Base-by-base conservation (phyloP, 2,113 vertebrate genomes). In the Sylvicapra grimmia region DNA sequence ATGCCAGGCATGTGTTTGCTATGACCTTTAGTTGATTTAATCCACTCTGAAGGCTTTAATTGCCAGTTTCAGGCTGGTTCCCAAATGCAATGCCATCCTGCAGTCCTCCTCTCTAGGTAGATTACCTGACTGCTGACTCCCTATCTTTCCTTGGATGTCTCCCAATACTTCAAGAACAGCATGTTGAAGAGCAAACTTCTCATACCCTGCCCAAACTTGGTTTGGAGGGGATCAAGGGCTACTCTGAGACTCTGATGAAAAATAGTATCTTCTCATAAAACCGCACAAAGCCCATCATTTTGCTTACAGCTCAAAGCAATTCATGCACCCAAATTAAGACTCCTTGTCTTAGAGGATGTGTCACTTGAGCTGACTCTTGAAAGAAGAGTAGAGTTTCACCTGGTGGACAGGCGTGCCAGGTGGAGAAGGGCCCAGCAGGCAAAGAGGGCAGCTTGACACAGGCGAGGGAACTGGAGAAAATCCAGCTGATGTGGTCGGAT, bases 361-460 rank as follows among this genome's bases (percentile, higher is more conserved):
- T 79, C 93, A 96, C 65, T 86, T 86, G 90, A 97, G 85, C 75
- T 61, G 77, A 83, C 49, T 89, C 58, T 59, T 85, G 47, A 89
- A 88, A 84, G 61, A 77, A 80, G 92, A 79, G 36, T 56, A 54
- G 61, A 47, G 33, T 97, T 97, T 95, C 90, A 77, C 53, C 36
- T 6, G 15, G 54, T 7, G 1, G 88, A 85, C 29, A 94, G 90
- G 79, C 47, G 58, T 80, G 92, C 88, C 58, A 92, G 59, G 68
- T 40, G 18, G 92, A 90, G 36, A 80, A 95, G 33, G 56, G 51
- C 44, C 80, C 7, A 86, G 72, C 77, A 75, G 47, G 91, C 33
- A n/a, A 56, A 89, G 47, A 68, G 89, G 40, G 23, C 9, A n/a
- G 86, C 40, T 16, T 40, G 61, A 93, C 79, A 72, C 75, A 93